These are phyloP conservation scores for Porites divaricata DNA, from an alignment of 92 coral and sea anemone species.

Conservation along the genomic window DNA sequence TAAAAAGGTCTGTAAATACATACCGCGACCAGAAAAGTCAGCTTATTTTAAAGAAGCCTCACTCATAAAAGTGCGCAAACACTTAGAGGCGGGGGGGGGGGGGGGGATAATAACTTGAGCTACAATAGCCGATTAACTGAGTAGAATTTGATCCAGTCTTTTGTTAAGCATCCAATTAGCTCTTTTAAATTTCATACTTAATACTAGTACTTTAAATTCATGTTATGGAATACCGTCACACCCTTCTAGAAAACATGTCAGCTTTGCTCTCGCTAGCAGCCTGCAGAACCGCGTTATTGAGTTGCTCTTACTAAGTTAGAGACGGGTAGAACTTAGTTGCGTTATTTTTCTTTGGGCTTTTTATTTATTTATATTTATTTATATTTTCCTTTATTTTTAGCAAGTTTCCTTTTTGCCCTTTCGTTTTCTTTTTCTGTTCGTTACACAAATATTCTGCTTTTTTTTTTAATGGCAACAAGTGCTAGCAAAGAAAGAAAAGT, in stretches of 20 bases:
- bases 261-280: neutral
- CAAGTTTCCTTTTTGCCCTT: no score
- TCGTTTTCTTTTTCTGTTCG: neutral
- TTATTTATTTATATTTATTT: no score
- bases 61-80: neutral
- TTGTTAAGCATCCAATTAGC: constrained; percentile 2
- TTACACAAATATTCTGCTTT: no score
- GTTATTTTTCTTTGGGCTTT: no score
- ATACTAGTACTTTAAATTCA: neutral
- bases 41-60: constrained; percentile 26
- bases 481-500: neutral
- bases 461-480: neutral
- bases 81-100: neutral
- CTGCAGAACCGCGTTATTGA: no score
- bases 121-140: neutral
- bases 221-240: neutral
- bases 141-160: neutral
- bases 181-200: neutral
- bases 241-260: neutral
- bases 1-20: constrained; percentile 19
- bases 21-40: constrained; percentile 10
- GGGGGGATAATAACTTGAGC: neutral
- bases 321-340: no score
- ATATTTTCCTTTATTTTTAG: neutral
- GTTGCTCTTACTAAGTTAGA: no score